These are phyloP conservation scores for pig (Sus scrofa) DNA, from an alignment of 2,113 vertebrate species.

Conservation along the genomic window T2T-Sscrofa CM000817.6:167827501-167828000, in stretches of 20 bases:
- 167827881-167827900: background rate
- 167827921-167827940: background rate
- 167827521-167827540: background rate
- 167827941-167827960: background rate
- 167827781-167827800: constrained; percentile 96
- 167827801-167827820: constrained; percentile 95
- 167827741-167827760: constrained; percentile 98
- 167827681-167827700: background rate
- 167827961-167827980: background rate
- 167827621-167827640: background rate
- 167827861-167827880: constrained; percentile 45
- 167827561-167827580: background rate
- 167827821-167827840: constrained; percentile 92
- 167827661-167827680: background rate
- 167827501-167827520: background rate
- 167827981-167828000: accelerated
- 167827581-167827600: background rate
- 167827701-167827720: background rate
- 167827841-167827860: constrained; percentile 78
- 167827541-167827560: background rate
- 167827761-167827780: constrained; percentile 98
- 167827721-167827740: constrained; percentile 66
- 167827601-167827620: background rate
- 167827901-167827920: accelerated
- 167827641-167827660: background rate